Evolutionary conservation across 2,797 vertebrate genomes (phyloP), one percentile per base, ranked within the genome.

Genomic region (Xiphorhynchus erythropygius): DNA sequence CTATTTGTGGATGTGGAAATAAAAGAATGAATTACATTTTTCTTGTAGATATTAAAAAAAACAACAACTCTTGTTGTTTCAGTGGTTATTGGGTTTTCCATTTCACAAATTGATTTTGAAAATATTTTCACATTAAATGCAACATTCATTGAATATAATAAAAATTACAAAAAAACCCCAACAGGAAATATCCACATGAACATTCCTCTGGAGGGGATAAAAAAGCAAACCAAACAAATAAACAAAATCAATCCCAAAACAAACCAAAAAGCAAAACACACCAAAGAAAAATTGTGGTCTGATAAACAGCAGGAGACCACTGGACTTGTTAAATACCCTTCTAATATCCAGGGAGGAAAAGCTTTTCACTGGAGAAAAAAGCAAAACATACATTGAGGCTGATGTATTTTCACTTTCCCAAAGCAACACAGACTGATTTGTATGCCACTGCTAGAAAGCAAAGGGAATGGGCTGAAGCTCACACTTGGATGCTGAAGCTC

Each of bases 221-320:
- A 35, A 25, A 9, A 39, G 2, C 1, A 49, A 69, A 28, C 5
- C 5, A 76, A 30, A 0, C 5, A 50, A 49, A 44, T 1, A 68
- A 33, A 11, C 9, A n/a, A 69, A 22, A 30, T 0, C 9, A 47
- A 56, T 27, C 0, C 18, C 50, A 32, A 25, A 47, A 5, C 11
- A 33, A 87, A 7, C 6, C 1, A 23, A 65, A 62, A 44, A 16
- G 3, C 5, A 5, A 81, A 56, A 14, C 2, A 32, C 13, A 60
- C 5, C 46, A 47, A 85, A 65, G 13, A 52, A 4, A 8, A 2
- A 0, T 4, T 4, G 15, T 69, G 9, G 5, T 46, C 25, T 63
- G 39, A 65, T 21, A 57, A 76, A 35, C 10, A 59, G 33, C 39
- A 69, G 23, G 30, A 79, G 39, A 35, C 18, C 57, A 50, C 22